These are phyloP conservation scores for Puntigrus tetrazona DNA, from an alignment of 2,113 vertebrate genomes.

Conservation along the genomic window DNA sequence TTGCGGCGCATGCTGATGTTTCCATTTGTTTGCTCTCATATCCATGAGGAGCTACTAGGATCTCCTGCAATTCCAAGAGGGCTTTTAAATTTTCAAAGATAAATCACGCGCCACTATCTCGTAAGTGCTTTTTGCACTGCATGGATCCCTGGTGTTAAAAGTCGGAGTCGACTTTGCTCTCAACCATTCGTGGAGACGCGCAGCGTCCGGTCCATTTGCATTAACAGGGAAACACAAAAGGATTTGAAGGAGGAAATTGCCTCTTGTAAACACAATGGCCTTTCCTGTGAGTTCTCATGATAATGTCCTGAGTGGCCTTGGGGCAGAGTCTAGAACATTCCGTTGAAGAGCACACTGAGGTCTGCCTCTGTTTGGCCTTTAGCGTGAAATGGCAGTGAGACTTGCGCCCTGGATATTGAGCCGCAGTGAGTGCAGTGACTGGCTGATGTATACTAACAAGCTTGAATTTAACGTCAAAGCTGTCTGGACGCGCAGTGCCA, in stretches of 20 bases:
- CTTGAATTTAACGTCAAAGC: constrained; percentile 65
- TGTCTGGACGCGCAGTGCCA: constrained; percentile 45
- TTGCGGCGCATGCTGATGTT: constrained; percentile 44
- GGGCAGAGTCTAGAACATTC: constrained; percentile 55
- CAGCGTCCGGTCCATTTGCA: constrained; percentile 49
- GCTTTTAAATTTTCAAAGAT: constrained; percentile 34
- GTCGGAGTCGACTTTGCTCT: constrained; percentile 30
- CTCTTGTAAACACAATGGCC: constrained; percentile 56
- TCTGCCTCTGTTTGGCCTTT: constrained; percentile 49
- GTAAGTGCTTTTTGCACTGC: background rate
- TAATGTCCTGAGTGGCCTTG: constrained; percentile 57
- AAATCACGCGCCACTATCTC: background rate
- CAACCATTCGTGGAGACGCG: background rate
- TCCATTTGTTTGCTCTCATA: constrained; percentile 52
- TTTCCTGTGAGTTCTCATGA: constrained; percentile 58
- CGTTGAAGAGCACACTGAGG: constrained; percentile 45
- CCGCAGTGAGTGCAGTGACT: background rate
- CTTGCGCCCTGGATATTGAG: constrained; percentile 36
- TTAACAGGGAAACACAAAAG: constrained; percentile 55
- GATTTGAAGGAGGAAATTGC: constrained; percentile 58
- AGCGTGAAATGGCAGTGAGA: constrained; percentile 53
- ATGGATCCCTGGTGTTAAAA: background rate
- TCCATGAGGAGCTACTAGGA: constrained; percentile 41
- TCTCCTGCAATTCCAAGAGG: constrained; percentile 25
- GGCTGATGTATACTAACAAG: constrained; percentile 54